Evolutionary conservation across 2,797 vertebrate species (phyloP).

Genomic region (Buphagus erythrorhynchus): DNA sequence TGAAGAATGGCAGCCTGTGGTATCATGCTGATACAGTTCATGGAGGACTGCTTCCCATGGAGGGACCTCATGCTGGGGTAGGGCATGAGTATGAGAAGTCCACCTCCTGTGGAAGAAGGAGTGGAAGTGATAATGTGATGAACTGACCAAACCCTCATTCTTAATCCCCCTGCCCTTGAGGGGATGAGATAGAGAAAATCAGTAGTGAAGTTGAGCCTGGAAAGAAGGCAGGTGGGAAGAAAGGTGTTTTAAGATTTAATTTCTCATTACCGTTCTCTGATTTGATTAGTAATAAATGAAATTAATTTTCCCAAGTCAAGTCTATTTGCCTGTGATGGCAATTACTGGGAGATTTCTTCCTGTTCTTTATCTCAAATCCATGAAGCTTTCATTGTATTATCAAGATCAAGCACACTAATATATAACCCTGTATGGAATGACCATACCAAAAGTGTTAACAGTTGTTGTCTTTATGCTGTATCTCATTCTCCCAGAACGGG

Average conservation of each 20-base stretch:
- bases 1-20: not conserved
- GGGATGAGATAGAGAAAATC: not conserved
- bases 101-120: not conserved
- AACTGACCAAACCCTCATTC: not conserved
- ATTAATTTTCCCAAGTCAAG: not conserved
- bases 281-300: not conserved
- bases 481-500: not conserved
- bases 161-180: rapidly evolving
- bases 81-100: not conserved
- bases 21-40: not conserved
- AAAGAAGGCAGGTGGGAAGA: not conserved
- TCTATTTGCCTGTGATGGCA: not conserved
- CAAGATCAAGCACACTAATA: not conserved
- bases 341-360: not conserved
- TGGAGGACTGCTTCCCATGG: not conserved
- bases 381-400: rapidly evolving
- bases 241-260: not conserved
- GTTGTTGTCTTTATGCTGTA: not conserved
- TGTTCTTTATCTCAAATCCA: not conserved
- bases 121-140: not conserved
- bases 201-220: not conserved
- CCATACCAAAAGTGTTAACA: not conserved
- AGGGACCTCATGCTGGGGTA: not conserved
- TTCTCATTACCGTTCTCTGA: not conserved
- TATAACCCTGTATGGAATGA: not conserved